Conservation (phyloP, 2,113 vertebrate genomes). For the Pao palembangensis region DNA sequence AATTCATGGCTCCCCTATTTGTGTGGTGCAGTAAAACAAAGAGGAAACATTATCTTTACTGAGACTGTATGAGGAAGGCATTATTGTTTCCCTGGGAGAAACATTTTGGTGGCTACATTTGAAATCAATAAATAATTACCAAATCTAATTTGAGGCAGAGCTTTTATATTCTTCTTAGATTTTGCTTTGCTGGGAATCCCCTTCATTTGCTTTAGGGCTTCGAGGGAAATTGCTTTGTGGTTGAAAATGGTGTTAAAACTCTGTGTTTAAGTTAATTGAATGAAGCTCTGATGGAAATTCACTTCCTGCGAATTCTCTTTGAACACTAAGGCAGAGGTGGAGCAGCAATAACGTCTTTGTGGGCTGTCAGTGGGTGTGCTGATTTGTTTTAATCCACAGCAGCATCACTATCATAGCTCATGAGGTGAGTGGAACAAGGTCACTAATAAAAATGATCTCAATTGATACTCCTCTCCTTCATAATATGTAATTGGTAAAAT, state of each 20-base stretch:
- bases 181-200: conserved; percentile 2
- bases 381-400: neutral
- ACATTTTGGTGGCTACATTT: neutral
- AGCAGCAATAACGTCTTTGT: neutral
- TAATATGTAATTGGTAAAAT: neutral
- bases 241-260: neutral
- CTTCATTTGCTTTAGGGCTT: conserved; percentile 8
- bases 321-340: neutral
- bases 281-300: conserved; percentile 4
- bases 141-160: conserved; percentile 2
- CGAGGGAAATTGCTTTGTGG: conserved; percentile 15
- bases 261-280: conserved; percentile 1
- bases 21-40: neutral
- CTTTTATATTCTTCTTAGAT: neutral
- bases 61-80: neutral
- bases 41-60: neutral
- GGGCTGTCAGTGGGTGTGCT: neutral
- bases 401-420: neutral
- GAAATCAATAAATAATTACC: conserved; percentile 12
- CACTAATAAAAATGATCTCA: neutral
- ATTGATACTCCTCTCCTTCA: neutral
- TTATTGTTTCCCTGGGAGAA: neutral
- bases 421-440: neutral
- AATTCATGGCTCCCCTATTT: neutral
- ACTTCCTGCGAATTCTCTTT: neutral